Conservation (phyloP, 2,797 vertebrate species). For the Tokudaia muenninki region DNA sequence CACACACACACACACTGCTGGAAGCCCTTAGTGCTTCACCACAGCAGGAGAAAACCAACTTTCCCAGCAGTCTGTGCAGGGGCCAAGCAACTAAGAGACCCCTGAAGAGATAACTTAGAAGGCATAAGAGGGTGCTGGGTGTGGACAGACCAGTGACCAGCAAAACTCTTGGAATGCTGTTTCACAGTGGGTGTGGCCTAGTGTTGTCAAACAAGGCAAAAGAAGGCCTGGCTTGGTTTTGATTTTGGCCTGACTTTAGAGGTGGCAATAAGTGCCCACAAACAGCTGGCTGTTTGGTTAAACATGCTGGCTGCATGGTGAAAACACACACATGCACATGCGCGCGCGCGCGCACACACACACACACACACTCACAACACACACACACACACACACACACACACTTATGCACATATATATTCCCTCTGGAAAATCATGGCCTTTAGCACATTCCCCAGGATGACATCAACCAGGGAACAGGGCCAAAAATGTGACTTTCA, state of each 20-base stretch:
- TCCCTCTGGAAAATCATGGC: slow-evolving; percentile 87
- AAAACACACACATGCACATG: slow-evolving; percentile 70
- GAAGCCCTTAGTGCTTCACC: slow-evolving; percentile 41
- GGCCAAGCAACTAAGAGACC: slow-evolving; percentile 16
- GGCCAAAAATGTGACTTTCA: slow-evolving; percentile 88
- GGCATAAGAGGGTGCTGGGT: neutral
- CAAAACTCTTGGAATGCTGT: slow-evolving; percentile 58
- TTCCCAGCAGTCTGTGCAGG: slow-evolving; percentile 60
- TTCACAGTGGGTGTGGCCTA: slow-evolving; percentile 62
- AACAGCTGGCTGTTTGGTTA: slow-evolving; percentile 73
- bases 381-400: neutral
- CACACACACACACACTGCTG: neutral
- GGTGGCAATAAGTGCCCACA: slow-evolving; percentile 81
- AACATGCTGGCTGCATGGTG: too few relatives aligned
- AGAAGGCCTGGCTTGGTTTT: slow-evolving; percentile 79
- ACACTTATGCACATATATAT: neutral
- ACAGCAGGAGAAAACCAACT: slow-evolving; percentile 61
- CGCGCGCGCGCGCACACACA: neutral
- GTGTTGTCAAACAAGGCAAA: slow-evolving; percentile 77
- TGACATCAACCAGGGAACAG: slow-evolving; percentile 85
- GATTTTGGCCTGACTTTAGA: slow-evolving; percentile 84
- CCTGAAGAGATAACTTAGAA: slow-evolving; percentile 51
- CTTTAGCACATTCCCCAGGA: slow-evolving; percentile 86
- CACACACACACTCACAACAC: slow-evolving; percentile 19
- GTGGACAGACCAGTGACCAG: slow-evolving; percentile 26